Percentiles rank a stretch among this genome's conserved stretches.
phyloP scores from a whole-genome alignment of 2,797 vertebrate species.

The Parotocinclus haroldoi region DNA sequence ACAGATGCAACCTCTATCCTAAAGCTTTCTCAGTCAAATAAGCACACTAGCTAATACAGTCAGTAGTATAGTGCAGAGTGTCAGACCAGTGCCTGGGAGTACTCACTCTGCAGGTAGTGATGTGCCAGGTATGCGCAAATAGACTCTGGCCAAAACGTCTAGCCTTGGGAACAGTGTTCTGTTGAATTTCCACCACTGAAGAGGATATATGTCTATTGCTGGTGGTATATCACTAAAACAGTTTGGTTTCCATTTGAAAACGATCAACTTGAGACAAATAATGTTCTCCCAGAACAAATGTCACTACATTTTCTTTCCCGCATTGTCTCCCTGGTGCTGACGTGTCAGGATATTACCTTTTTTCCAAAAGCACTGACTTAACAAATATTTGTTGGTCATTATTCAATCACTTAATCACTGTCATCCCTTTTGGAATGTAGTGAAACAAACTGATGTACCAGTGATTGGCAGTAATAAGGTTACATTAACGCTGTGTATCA shows the following conservation, averaged over 20 bases:
- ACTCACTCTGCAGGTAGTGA: background rate
- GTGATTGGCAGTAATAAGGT: too few relatives aligned
- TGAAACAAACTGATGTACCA: too few relatives aligned
- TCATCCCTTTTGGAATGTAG: too few relatives aligned
- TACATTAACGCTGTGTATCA: too few relatives aligned
- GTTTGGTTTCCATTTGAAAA: background rate
- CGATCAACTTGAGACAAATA: background rate
- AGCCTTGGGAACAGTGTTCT: background rate
- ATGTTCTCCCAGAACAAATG: background rate
- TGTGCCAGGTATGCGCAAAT: slow-evolving; percentile 8
- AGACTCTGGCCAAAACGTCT: background rate
- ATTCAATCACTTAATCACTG: too few relatives aligned
- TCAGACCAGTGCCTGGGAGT: background rate
- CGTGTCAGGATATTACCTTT: background rate
- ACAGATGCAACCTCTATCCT: too few relatives aligned
- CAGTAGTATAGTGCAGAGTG: background rate
- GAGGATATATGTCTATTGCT: background rate
- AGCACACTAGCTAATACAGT: too few relatives aligned
- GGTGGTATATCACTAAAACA: background rate
- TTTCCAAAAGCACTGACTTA: too few relatives aligned
- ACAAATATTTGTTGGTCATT: too few relatives aligned
- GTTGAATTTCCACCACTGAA: background rate
- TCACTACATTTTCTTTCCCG: background rate
- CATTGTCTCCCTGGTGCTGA: too few relatives aligned
- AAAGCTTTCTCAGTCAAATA: too few relatives aligned